These are phyloP conservation scores for Mythimna loreyi DNA, from an alignment of 2,888 invertebrate genomes.

Conservation along the genomic window DNA sequence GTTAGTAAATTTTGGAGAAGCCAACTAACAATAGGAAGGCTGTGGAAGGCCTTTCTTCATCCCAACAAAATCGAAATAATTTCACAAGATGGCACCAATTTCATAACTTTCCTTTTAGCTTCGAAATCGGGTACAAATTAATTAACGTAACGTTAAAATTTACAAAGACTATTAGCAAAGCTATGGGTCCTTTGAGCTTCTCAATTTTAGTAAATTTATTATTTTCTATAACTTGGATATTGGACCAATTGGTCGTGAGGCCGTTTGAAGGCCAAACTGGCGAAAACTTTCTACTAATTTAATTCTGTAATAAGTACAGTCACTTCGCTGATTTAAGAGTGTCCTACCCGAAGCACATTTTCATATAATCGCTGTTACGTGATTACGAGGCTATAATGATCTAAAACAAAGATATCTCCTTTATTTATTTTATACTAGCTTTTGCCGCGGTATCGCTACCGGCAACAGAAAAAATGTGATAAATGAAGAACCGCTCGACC, in stretches of 20 bases:
- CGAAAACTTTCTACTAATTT: constrained; percentile 40
- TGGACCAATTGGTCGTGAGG: constrained; percentile 31
- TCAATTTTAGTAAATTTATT: constrained; percentile 46
- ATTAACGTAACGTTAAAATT: constrained; percentile 45
- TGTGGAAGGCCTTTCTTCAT: too few species aligned
- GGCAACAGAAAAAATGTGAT: too few species aligned
- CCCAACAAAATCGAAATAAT: constrained; percentile 6
- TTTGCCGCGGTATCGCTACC: too few species aligned
- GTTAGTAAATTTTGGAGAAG: too few species aligned
- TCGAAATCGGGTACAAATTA: constrained; percentile 43
- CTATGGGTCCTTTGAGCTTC: constrained; percentile 20
- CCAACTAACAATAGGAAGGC: too few species aligned
- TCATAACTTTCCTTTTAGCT: constrained; percentile 30
- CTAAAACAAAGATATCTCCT: too few species aligned
- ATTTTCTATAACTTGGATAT: constrained; percentile 55
- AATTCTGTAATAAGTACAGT: constrained; percentile 3
- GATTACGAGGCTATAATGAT: too few species aligned
- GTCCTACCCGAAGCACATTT: too few species aligned
- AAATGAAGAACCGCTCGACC: too few species aligned
- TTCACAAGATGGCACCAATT: constrained; percentile 15
- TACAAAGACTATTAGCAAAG: constrained; percentile 40
- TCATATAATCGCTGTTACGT: too few species aligned
- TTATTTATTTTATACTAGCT: too few species aligned
- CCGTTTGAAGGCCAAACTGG: constrained; percentile 24
- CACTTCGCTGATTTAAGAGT: constrained; percentile 1